Conservation (phyloP, 1,140 invertebrate species). For the Drosophila leontia region DNA sequence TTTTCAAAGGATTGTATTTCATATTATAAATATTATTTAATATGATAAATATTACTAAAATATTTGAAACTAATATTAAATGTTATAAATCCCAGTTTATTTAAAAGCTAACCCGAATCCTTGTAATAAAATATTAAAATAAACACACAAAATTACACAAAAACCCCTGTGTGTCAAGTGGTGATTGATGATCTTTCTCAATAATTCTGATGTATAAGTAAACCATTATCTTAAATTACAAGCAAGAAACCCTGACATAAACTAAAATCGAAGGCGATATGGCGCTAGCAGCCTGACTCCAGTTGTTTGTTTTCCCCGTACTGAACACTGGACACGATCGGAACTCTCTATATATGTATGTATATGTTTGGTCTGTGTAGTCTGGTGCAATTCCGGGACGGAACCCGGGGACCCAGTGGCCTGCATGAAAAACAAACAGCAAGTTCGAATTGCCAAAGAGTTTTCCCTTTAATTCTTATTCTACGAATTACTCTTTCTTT, state of each 20-base stretch:
- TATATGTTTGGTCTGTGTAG: conserved; percentile 6
- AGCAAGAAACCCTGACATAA: not conserved
- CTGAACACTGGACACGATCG: conserved; percentile 1
- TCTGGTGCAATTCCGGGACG: conserved; percentile 27
- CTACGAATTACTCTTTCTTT: conserved; percentile 6
- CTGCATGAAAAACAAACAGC: conserved; percentile 40
- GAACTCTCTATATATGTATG: not conserved
- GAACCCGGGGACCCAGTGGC: conserved; percentile 1
- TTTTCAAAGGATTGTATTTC: no score
- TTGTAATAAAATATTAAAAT: not conserved
- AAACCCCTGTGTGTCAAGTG: no score
- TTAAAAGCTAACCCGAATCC: no score
- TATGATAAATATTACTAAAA: no score
- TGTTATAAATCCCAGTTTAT: no score
- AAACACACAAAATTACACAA: not conserved
- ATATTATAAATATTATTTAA: no score
- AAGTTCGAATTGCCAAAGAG: conserved; percentile 53
- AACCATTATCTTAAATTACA: not conserved
- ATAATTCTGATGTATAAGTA: not conserved
- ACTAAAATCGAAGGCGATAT: conserved; percentile 3
- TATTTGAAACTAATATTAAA: no score
- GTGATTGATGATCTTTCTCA: conserved; percentile 6
- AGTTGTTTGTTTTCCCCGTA: conserved; percentile 3
- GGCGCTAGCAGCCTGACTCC: not conserved
- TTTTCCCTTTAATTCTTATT: conserved; percentile 33